Percentiles rank a stretch among this genome's conserved stretches.
These are phyloP conservation scores for Zootoca vivipara DNA, from an alignment of 2,113 vertebrate species.

Conservation along the genomic window DNA sequence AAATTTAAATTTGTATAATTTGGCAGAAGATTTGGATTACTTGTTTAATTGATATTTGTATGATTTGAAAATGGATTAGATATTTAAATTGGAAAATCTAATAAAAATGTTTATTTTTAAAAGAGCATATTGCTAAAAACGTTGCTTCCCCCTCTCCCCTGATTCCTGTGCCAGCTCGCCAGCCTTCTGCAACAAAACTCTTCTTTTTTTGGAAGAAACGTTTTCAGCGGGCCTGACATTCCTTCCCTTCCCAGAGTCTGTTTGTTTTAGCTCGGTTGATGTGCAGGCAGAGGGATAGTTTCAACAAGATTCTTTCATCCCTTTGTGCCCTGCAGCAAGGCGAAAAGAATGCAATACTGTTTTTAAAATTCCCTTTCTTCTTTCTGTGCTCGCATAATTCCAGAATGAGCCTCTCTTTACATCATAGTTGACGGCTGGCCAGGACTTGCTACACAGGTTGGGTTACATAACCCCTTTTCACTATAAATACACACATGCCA, in stretches of 20 bases:
- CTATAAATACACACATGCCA: neutral
- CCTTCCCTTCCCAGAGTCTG: neutral
- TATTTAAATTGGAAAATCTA: too few species aligned
- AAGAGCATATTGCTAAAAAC: neutral
- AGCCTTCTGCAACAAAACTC: neutral
- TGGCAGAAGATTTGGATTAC: too few species aligned
- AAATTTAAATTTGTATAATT: too few species aligned
- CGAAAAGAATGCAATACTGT: neutral
- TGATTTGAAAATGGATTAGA: too few species aligned
- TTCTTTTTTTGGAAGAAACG: neutral
- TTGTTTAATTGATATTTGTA: too few species aligned
- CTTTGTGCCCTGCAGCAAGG: neutral
- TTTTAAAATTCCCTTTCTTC: neutral
- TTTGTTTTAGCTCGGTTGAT: slow-evolving; percentile 1
- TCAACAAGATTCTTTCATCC: slow-evolving; percentile 7
- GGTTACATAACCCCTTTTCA: slow-evolving; percentile 10
- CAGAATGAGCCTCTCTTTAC: neutral
- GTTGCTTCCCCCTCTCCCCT: neutral
- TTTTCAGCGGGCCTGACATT: neutral
- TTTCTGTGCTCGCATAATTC: neutral
- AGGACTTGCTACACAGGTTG: neutral
- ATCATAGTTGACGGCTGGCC: neutral
- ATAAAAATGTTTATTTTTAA: too few species aligned
- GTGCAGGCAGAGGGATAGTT: too few species aligned
- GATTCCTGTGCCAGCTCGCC: neutral